Base-by-base conservation (phyloP, 2,888 invertebrate species). In the Chrysina gloriosa region DNA sequence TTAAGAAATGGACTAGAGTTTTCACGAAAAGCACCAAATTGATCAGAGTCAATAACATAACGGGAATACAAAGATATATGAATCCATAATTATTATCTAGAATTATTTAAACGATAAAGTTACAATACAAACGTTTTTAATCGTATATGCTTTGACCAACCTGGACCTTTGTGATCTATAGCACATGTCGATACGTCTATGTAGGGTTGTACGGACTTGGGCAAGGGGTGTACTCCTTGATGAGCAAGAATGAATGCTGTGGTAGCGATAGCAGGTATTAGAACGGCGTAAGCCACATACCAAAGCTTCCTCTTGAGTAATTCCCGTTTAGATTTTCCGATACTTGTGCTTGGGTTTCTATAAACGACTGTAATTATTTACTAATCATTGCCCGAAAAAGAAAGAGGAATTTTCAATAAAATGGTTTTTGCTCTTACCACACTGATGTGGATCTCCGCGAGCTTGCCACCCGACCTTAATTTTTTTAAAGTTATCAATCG, bases 31-130 rank as follows among this genome's bases (percentile, higher is more conserved):
- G 7, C 7, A 58, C 3, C 14, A 58, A 11, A 14, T 58, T 58
- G 2, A 58, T 21, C 1, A 25, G 2, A 7, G 23, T 25, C n/a
- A 58, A 21, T 39, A 58, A 25, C 7, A 39, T 14, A 23, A 39
- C 16, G 14, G 58, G 58, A 0, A 58, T 25, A 25, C 42, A 58
- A 5, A 58, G 16, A 14, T 58, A 58, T 25, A 58, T 58, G 25
- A 39, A 58, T n/a, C 58, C 58, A 27, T 39, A 39, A 39, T 58
- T 58, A 7, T 39, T 34, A 14, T 27, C 58, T 58, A 16, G 3
- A 39, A 58, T 25, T 2, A 50, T 2, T 29, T 45, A 11, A 11
- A n/a, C 0, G 14, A 14, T 27, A 21, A 5, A 27, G 5, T 29
- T 3, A 29, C 2, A 16, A 27, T 29, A 6, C 16, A 48, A 34